These are phyloP conservation scores for Hemaris fuciformis DNA, from an alignment of 2,888 invertebrate genomes.

Conservation along the genomic window DNA sequence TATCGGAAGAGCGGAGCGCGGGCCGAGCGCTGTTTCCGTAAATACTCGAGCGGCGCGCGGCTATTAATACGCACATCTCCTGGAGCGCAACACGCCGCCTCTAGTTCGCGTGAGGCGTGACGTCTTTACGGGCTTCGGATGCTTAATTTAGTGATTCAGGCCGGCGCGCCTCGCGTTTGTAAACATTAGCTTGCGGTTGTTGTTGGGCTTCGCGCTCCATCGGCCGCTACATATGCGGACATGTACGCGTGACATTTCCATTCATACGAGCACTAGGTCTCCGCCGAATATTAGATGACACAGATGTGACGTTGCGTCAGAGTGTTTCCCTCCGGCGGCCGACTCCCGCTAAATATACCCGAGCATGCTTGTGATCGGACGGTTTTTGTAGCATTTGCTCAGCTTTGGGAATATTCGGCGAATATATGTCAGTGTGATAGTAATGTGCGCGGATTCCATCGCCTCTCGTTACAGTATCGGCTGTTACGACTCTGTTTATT, in stretches of 20 bases:
- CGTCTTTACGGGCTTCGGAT: slow-evolving; percentile 13
- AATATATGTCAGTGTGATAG: background rate
- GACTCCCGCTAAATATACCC: background rate
- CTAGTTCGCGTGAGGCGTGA: slow-evolving; percentile 24
- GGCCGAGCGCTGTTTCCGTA: slow-evolving; percentile 44
- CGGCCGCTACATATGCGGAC: background rate
- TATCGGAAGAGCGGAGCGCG: slow-evolving; percentile 47
- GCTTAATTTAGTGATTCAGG: slow-evolving; percentile 7
- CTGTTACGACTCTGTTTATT: background rate
- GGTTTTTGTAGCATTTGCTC: background rate
- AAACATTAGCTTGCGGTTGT: background rate
- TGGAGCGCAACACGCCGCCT: slow-evolving; percentile 38
- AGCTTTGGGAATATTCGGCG: background rate
- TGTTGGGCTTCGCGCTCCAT: background rate
- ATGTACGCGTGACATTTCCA: background rate
- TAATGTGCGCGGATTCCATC: background rate
- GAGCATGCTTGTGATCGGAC: background rate
- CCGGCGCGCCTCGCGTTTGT: background rate
- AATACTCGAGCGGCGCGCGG: slow-evolving; percentile 43
- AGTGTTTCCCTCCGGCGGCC: background rate
- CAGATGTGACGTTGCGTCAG: slow-evolving; percentile 1
- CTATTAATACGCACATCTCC: slow-evolving; percentile 55
- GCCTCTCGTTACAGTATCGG: too few relatives aligned
- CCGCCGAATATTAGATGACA: slow-evolving; percentile 1
- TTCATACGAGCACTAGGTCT: background rate